Conservation (phyloP, 1,140 invertebrate species). For the Anoplophora glabripennis region DNA sequence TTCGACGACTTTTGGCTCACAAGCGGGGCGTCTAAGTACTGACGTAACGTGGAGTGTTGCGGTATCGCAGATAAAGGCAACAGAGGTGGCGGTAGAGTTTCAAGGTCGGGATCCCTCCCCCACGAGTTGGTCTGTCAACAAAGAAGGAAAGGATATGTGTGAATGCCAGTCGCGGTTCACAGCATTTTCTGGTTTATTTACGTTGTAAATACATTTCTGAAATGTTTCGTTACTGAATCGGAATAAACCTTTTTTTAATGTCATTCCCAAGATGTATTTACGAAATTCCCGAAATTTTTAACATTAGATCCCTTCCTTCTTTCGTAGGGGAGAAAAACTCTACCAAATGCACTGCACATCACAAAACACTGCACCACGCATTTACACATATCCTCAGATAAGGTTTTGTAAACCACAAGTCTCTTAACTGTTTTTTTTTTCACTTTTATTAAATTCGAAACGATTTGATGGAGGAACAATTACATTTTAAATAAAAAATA, state of each 20-base stretch:
- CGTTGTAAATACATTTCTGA: constrained; percentile 6
- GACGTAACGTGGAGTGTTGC: constrained; percentile 26
- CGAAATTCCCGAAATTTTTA: constrained; percentile 2
- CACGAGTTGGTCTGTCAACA: constrained; percentile 63
- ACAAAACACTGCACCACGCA: constrained; percentile 25
- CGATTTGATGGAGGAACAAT: too few species aligned
- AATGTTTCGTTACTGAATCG: background rate
- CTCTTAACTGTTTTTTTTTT: background rate
- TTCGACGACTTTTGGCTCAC: constrained; percentile 1
- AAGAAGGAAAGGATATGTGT: constrained; percentile 63
- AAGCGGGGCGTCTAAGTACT: constrained; percentile 27
- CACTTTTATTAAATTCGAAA: too few species aligned
- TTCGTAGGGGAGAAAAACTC: constrained; percentile 22
- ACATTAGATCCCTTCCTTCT: constrained; percentile 48
- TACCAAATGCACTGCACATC: constrained; percentile 18
- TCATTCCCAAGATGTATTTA: background rate
- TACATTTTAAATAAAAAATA: too few species aligned
- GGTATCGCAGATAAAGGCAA: constrained; percentile 12
- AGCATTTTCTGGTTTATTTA: constrained; percentile 17
- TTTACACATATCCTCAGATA: constrained; percentile 27
- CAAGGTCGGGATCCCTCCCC: constrained; percentile 37
- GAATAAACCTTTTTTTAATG: background rate
- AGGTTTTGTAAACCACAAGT: background rate
- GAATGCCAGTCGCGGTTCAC: constrained; percentile 33
- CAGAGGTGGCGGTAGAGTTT: constrained; percentile 15